phyloP scores from a whole-genome alignment of 2,797 vertebrate species.

The Spinus pinus region DNA sequence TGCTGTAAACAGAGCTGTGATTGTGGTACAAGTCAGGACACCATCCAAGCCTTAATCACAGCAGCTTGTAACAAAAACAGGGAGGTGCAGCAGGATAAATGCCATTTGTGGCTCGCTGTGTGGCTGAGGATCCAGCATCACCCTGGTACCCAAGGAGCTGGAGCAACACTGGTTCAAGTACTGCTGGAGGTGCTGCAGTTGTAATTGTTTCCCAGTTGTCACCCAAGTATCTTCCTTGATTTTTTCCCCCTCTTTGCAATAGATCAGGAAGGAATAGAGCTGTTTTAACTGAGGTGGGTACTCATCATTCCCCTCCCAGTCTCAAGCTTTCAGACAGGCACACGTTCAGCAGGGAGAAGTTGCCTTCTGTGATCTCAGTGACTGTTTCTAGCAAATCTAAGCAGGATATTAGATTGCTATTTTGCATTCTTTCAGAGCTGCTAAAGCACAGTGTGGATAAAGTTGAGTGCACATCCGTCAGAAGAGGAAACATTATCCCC shows the following conservation, averaged over 20 bases:
- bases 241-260: rapidly evolving
- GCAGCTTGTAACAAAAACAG: neutral
- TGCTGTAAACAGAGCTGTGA: neutral
- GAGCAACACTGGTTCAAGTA: neutral
- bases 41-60: neutral
- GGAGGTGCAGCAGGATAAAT: neutral
- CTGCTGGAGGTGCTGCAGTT: neutral
- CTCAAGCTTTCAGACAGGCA: neutral
- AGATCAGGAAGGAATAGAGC: neutral
- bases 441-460: neutral
- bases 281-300: neutral
- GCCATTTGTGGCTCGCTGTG: neutral
- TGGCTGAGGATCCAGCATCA: neutral
- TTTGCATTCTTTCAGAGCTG: constrained; percentile 12
- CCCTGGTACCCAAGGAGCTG: neutral
- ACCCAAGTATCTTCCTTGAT: neutral
- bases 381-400: constrained; percentile 9
- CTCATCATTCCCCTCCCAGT: neutral
- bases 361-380: neutral
- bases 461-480: neutral
- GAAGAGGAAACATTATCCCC: neutral
- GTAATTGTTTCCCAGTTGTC: neutral
- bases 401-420: neutral
- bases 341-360: neutral
- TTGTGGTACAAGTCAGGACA: neutral